These are phyloP conservation scores for Ceratina australensis DNA, from an alignment of 1,140 invertebrate genomes.

Conservation along the genomic window DNA sequence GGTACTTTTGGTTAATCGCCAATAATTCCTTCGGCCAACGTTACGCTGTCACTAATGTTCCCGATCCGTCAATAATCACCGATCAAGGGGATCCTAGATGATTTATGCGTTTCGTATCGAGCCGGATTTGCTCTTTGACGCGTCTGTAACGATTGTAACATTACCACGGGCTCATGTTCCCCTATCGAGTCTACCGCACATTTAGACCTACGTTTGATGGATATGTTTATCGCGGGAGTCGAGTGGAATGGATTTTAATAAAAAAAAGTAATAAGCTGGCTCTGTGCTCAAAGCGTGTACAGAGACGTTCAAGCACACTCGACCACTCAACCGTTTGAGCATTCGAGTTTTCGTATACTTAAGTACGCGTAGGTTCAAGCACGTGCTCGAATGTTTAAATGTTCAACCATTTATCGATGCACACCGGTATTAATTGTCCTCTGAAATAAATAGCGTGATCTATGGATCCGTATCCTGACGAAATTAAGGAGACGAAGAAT, in stretches of 20 bases:
- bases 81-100: conserved; percentile 40
- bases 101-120: conserved; percentile 36
- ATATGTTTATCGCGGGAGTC: no score
- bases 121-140: conserved; percentile 10
- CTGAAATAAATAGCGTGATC: no score
- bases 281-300: no score
- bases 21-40: conserved; percentile 52
- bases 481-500: neutral
- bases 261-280: no score
- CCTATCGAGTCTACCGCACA: neutral
- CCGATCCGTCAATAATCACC: conserved; percentile 45
- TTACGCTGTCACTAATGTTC: conserved; percentile 42
- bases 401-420: no score
- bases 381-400: neutral
- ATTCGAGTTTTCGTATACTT: neutral
- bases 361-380: neutral
- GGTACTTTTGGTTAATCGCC: conserved; percentile 59
- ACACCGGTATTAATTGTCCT: no score
- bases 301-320: no score
- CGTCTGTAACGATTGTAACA: neutral
- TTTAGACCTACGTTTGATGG: no score
- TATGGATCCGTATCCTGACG: no score
- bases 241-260: no score
- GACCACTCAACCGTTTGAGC: neutral
- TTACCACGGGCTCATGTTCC: neutral